phyloP scores from a whole-genome alignment of 2,888 invertebrate genomes.

The Chydorus sphaericus region DNA sequence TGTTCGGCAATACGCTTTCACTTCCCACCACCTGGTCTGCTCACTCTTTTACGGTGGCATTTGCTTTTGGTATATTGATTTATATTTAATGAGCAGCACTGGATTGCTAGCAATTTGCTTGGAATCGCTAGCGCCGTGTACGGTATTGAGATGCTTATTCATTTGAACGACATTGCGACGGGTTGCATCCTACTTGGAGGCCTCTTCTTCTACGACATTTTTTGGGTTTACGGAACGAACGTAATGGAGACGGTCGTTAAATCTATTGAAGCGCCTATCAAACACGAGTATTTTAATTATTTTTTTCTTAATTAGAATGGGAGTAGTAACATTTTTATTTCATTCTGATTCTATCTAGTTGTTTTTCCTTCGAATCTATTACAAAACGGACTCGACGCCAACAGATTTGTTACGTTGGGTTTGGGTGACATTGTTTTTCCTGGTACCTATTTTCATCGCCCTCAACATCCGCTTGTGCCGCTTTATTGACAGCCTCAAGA shows the following conservation, averaged over 20 bases:
- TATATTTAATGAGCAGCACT: constrained; percentile 50
- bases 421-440: no score
- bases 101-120: constrained; percentile 98
- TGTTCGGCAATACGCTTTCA: constrained; percentile 66
- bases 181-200: constrained; percentile 90
- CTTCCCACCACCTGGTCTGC: constrained; percentile 81
- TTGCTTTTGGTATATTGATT: constrained; percentile 68
- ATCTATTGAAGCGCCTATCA: constrained; percentile 97
- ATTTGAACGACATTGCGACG: constrained; percentile 85
- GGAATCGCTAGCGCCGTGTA: constrained; percentile 96
- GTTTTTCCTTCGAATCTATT: not conserved
- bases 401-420: no score
- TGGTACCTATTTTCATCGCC: no score
- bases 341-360: no score
- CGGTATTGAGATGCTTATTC: constrained; percentile 90
- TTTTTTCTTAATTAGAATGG: no score
- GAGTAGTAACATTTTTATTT: not conserved
- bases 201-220: constrained; percentile 94
- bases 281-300: no score
- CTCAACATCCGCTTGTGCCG: no score
- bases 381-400: no score
- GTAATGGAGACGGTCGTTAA: constrained; percentile 99
- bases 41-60: constrained; percentile 64
- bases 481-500: no score
- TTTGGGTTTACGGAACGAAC: constrained; percentile 99